Evolutionary conservation across 2,797 vertebrate species (phyloP), one percentile per base, ranked within the genome.

Genomic region (Neosilurus hyrtlii): DNA sequence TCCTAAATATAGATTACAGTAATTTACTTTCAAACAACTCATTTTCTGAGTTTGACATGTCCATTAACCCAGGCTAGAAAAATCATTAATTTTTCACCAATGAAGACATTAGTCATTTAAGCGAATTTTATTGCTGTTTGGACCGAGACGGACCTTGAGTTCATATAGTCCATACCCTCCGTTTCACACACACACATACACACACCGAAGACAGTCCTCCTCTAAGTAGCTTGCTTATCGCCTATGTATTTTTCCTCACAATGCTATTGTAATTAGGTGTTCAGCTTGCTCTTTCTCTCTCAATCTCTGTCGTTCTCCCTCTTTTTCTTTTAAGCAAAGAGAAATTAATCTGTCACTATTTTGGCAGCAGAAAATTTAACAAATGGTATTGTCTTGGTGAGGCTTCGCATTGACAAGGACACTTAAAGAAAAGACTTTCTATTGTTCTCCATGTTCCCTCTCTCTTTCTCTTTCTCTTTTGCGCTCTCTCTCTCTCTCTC

Each of bases 11-110:
- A 96, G 95, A 96, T 96, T 95, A 93, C 93, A 95, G 95, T 96
- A 94, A 96, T 97, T 97, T 97, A 94, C 93, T 96, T 95, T 96
- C 94, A 97, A 97, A 96, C 95, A 96, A 96, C 96, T 97, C 89
- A 96, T 97, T 96, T 96, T 97, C 94, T 93, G 92, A 92, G 95
- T 95, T 94, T 97, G 96, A 96, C 95, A 95, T 94, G 92, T 96
- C 96, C 96, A 97, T 97, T 97, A 98, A 97, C 96, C 96, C 91
- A 90, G 92, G 94, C 93, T 93, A 91, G 92, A 95, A 93, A 96
- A 96, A 96, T 96, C 94, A 96, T 96, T 94, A 96, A 96, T 96
- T 96, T 96, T 96, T 95, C 91, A 94, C 94, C 94, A 94, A 93
- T 93, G 94, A 95, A 95, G 94, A 95, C 94, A 96, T 97, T 97